A percentile compares a stretch with the other conserved stretches of the same genome.
Conservation (phyloP, 1,140 invertebrate species). For the Holcopasites calliopsidis region DNA sequence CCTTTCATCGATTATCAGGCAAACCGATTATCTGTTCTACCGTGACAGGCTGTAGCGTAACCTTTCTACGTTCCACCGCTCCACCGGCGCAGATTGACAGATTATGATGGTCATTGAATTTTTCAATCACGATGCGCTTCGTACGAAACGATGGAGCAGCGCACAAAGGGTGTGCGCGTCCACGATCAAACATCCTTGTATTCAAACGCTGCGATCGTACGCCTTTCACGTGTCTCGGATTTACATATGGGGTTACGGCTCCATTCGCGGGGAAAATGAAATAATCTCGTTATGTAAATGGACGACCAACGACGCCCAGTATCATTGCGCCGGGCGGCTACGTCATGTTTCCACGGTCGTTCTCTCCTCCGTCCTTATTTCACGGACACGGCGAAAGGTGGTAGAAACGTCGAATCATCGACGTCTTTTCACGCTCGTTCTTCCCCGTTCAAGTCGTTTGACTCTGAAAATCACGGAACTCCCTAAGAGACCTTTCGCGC, state of each 20-base stretch:
- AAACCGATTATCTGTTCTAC: constrained; percentile 10
- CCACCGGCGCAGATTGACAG: constrained; percentile 13
- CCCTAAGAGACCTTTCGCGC: not conserved
- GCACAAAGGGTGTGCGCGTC: constrained; percentile 43
- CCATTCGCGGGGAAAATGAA: constrained; percentile 57
- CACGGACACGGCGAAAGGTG: not conserved
- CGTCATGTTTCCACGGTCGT: not conserved
- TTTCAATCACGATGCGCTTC: constrained; percentile 39
- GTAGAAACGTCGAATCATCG: constrained; percentile 5
- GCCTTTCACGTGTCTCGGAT: constrained; percentile 60
- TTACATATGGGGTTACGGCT: constrained; percentile 62
- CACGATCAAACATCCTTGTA: constrained; percentile 52
- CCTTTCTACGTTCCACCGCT: not conserved
- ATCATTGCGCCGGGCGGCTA: not conserved
- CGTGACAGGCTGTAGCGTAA: not conserved
- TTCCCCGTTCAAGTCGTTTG: accelerated
- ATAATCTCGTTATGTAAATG: constrained; percentile 72
- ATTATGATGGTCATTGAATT: constrained; percentile 58
- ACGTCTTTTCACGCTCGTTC: not conserved
- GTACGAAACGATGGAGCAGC: not conserved
- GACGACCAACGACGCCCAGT: constrained; percentile 7
- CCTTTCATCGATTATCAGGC: not conserved
- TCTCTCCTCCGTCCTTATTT: not conserved
- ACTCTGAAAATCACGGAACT: not conserved
- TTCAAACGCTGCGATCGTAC: constrained; percentile 58